A percentile compares a stretch with the other conserved stretches of the same genome.
Evolutionary conservation across 2,888 invertebrate species (phyloP).

Genomic region (Cetonia aurata): DNA sequence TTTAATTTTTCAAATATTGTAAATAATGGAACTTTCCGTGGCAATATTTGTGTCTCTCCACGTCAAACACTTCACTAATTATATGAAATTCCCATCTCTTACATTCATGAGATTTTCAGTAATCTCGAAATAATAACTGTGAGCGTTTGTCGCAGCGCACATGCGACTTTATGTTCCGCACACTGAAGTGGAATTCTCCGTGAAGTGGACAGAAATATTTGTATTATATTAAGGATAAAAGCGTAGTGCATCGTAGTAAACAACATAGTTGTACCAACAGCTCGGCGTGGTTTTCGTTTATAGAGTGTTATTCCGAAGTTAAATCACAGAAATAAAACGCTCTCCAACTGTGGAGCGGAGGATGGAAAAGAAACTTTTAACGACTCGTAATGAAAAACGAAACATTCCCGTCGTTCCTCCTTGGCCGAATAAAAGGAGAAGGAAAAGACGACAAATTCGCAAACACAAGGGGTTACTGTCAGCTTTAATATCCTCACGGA

Average conservation of each 20-base stretch:
- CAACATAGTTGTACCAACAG: constrained; percentile 26
- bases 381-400: constrained; percentile 56
- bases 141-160: neutral
- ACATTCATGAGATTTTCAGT: neutral
- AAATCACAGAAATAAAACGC: constrained; percentile 56
- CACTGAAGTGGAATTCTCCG: neutral
- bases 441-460: constrained; percentile 31
- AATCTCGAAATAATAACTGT: constrained; percentile 1
- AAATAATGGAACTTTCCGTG: too few relatives aligned
- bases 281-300: constrained; percentile 47
- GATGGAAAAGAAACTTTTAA: constrained; percentile 57
- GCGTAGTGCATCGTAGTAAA: constrained; percentile 18
- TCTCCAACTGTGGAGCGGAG: constrained; percentile 46
- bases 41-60: too few relatives aligned
- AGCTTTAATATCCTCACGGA: constrained; percentile 28
- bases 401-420: constrained; percentile 48
- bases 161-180: constrained; percentile 6
- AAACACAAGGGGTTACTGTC: constrained; percentile 22
- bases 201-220: constrained; percentile 23
- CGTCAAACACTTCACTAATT: neutral
- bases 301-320: constrained; percentile 54
- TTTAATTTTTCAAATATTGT: too few relatives aligned
- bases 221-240: constrained; percentile 37
- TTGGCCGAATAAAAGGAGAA: constrained; percentile 1
- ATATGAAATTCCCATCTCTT: neutral